Evolutionary conservation across 2,113 vertebrate genomes (phyloP).

Genomic region (Nipponia nippon): DNA sequence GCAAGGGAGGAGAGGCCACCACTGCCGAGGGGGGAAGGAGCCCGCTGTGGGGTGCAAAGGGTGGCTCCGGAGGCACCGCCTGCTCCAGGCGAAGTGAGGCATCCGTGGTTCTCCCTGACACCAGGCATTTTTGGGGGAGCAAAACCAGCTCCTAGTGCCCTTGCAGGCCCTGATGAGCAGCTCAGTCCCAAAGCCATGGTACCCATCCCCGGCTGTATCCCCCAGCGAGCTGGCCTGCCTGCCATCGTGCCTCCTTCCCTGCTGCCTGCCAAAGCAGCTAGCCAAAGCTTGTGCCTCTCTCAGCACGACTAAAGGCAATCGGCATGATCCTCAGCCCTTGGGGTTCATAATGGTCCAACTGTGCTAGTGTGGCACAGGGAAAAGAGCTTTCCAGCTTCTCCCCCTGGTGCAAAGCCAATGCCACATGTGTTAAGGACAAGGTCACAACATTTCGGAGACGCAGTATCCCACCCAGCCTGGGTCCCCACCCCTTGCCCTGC

Average conservation of each 20-base stretch:
- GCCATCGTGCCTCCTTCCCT: no score
- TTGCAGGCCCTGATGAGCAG: background rate
- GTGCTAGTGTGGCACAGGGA: accelerated
- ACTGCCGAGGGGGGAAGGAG: background rate
- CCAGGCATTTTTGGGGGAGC: background rate
- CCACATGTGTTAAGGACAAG: background rate
- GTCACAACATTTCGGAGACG: accelerated
- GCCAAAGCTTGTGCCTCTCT: background rate
- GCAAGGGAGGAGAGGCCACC: background rate
- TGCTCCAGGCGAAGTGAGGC: accelerated
- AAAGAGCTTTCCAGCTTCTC: background rate
- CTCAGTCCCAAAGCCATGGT: background rate
- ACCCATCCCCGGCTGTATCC: accelerated
- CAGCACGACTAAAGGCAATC: background rate
- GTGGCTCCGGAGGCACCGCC: background rate
- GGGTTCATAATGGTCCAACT: accelerated
- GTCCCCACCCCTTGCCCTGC: accelerated
- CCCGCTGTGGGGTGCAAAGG: background rate
- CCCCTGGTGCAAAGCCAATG: accelerated
- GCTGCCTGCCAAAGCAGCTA: background rate
- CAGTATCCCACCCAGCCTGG: background rate
- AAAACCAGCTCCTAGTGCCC: background rate
- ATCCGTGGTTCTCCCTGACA: background rate
- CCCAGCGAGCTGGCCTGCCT: background rate
- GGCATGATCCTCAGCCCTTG: background rate